Conservation (phyloP, 2,113 vertebrate genomes). For the Pachypanchax playfairii region DNA sequence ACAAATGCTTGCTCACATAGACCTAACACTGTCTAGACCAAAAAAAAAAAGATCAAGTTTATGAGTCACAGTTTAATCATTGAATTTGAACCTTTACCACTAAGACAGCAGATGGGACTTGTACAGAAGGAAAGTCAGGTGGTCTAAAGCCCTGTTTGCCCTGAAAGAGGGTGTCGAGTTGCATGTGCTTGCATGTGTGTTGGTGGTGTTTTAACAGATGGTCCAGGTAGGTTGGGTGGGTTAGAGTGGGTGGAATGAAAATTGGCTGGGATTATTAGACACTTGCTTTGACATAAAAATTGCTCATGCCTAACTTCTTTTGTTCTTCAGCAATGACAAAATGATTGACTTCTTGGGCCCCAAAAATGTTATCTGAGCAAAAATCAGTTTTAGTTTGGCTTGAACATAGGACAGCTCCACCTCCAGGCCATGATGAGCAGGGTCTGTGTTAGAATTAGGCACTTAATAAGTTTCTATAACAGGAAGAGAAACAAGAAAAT, state of each 20-base stretch:
- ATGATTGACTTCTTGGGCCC: background rate
- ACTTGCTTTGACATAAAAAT: conserved; percentile 1
- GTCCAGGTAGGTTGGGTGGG: conserved; percentile 11
- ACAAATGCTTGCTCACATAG: conserved; percentile 41
- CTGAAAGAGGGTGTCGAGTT: background rate
- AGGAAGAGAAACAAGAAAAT: background rate
- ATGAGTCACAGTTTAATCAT: conserved; percentile 28
- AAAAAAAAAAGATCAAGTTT: conserved; percentile 33
- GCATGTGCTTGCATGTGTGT: conserved; percentile 7
- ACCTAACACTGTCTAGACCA: conserved; percentile 44
- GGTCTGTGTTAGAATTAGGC: background rate
- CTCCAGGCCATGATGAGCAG: background rate
- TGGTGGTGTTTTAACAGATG: conserved; percentile 39
- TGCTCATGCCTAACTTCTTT: background rate
- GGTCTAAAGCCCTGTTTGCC: background rate
- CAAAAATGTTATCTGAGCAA: conserved; percentile 10
- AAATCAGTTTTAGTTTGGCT: background rate
- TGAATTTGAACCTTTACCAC: background rate
- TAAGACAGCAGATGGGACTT: conserved; percentile 3
- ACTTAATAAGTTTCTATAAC: background rate
- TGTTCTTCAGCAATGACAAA: conserved; percentile 5
- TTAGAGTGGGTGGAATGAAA: conserved; percentile 10
- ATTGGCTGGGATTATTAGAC: conserved; percentile 3
- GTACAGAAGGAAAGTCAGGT: background rate
- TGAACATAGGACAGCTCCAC: conserved; percentile 3